Conservation (phyloP, 2,797 vertebrate genomes). For the Bradypodion pumilum region DNA sequence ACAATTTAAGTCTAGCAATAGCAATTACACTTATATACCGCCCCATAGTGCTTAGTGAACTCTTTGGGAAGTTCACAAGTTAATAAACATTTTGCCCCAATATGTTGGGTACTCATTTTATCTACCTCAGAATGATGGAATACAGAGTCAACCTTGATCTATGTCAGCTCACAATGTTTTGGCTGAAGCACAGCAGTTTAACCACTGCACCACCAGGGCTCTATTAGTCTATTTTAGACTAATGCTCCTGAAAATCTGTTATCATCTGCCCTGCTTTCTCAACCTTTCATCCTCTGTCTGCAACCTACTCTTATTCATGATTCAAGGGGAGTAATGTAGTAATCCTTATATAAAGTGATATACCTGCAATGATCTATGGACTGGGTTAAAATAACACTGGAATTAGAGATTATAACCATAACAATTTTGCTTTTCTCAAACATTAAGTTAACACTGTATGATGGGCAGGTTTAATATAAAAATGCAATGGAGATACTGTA, state of each 20-base stretch:
- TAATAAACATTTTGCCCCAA: no score
- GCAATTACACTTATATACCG: no score
- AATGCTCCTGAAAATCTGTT: neutral
- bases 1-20: constrained; percentile 32
- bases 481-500: neutral
- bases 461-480: neutral
- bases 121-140: no score
- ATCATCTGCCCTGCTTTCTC: neutral
- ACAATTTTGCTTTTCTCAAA: neutral
- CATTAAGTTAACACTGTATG: neutral
- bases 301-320: neutral
- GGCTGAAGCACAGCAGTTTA: no score
- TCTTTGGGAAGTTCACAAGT: no score
- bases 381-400: neutral
- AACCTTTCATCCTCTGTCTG: neutral
- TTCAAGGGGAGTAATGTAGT: neutral
- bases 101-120: no score
- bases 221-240: neutral
- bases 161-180: no score
- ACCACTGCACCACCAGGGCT: no score
- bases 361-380: neutral
- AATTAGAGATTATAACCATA: neutral
- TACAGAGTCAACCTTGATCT: no score
- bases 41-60: no score
- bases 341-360: neutral